phyloP scores from a whole-genome alignment of 1,140 invertebrate genomes.

The Hyposmocoma kahamanoa region DNA sequence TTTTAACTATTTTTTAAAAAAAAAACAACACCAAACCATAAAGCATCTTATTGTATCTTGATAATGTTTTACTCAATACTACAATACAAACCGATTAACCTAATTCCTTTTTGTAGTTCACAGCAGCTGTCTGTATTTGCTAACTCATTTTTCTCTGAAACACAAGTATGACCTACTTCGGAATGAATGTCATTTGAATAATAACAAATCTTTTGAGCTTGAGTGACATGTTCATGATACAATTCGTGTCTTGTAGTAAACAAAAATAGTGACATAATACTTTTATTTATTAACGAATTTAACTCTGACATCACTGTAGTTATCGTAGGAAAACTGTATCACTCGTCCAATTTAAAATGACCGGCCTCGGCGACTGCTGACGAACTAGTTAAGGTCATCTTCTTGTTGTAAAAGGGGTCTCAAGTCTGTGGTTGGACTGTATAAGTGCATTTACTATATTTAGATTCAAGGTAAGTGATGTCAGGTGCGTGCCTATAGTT shows the following conservation, averaged over 20 bases:
- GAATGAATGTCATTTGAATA: neutral
- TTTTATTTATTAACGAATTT: constrained; percentile 32
- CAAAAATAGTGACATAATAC: constrained; percentile 33
- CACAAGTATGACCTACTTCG: neutral
- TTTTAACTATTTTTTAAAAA: too few species aligned
- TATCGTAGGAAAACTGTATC: constrained; percentile 20
- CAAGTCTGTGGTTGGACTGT: constrained; percentile 20
- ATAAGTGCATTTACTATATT: constrained; percentile 53
- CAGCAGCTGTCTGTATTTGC: too few species aligned
- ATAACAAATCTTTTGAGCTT: neutral
- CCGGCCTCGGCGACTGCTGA: too few species aligned
- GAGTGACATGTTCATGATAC: neutral
- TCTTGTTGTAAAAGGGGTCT: neutral
- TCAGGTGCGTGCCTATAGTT: too few species aligned
- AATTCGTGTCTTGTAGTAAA: constrained; percentile 3
- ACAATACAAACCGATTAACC: too few species aligned
- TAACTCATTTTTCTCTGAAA: neutral
- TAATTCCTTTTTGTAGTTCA: too few species aligned
- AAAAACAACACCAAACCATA: too few species aligned
- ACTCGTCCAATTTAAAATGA: constrained; percentile 30
- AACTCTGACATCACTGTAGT: constrained; percentile 44
- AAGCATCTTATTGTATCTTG: too few species aligned
- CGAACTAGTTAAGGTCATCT: too few species aligned
- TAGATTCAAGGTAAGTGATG: constrained; percentile 42
- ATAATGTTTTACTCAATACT: too few species aligned